Evolutionary conservation across 2,113 vertebrate species (phyloP), one percentile per base, ranked within the genome.

Genomic region (Xerus inauris): DNA sequence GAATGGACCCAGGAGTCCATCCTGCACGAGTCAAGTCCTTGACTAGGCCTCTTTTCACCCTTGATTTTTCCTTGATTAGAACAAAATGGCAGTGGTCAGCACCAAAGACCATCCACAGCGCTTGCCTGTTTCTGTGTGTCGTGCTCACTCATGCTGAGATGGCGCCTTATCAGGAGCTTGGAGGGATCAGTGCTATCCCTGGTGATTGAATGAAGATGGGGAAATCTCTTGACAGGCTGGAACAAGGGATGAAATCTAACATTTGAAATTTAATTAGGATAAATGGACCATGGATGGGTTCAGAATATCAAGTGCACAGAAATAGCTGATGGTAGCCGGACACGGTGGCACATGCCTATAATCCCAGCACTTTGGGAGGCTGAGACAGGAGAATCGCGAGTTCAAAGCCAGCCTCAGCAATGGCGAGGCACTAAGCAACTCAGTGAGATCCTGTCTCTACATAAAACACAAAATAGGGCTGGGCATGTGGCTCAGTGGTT

Each of bases 31-130:
- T 65, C 94, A 49, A 45, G 35, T 40, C 84, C 84, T 45, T 7
- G 8, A 22, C 4, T 4, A 6, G 54, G 22, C 30, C 8, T 38
- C 54, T 6, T 10, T 19, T 49, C 11, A 7, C 47, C 11, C 0
- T 35, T 40, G 79, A 30, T 26, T 32, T 12, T 49, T n/a, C 49
- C 45, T 65, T 64, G 32, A 77, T 83, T 85, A 22, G 26, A 30
- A 13, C 5, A 1, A 38, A 65, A 82, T 22, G 5, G 71, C 3
- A 0, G 16, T 8, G 28, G 57, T 22, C n/a, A 26, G 20, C 51
- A 4, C 65, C 4, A 0, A 64, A 6, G 22, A 0, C 19, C 2
- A 0, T 6, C 59, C 17, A 0, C 35, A 1, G 24, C 0, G 0
- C 13, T 8, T 0, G 11, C 6, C 83, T 2, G 3, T 3, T 19